These are phyloP conservation scores for Thysanoteuthis rhombus DNA, from an alignment of 2,888 invertebrate species.

Conservation along the genomic window DNA sequence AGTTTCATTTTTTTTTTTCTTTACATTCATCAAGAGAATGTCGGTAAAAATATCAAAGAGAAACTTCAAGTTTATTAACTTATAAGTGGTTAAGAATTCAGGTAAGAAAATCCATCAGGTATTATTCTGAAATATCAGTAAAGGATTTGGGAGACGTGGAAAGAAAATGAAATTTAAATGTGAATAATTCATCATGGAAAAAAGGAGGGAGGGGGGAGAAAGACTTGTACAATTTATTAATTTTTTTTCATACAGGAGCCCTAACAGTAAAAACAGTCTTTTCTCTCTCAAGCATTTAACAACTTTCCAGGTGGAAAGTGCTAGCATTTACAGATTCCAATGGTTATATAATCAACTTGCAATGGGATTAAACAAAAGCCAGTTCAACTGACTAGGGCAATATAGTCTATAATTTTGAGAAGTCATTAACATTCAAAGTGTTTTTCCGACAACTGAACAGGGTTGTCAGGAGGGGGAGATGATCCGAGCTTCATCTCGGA, in stretches of 20 bases:
- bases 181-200: too few species aligned
- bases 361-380: neutral
- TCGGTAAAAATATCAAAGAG: neutral
- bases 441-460: too few species aligned
- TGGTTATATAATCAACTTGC: neutral
- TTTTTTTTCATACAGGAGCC: neutral
- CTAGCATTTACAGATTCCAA: neutral
- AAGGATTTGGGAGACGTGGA: neutral
- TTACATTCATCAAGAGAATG: neutral
- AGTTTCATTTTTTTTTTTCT: neutral
- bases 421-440: too few species aligned
- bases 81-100: neutral
- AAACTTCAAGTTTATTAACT: neutral
- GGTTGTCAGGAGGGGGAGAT: too few species aligned
- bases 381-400: neutral
- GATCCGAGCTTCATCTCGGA: too few species aligned
- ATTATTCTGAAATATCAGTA: neutral
- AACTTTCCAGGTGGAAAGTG: neutral
- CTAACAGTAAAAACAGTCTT: neutral
- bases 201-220: neutral
- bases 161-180: neutral
- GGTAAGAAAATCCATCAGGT: neutral
- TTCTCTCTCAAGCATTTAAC: neutral
- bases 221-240: neutral
- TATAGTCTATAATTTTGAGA: too few species aligned